Evolutionary conservation across 2,113 vertebrate species (phyloP).

Genomic region (Sorex araneus): DNA sequence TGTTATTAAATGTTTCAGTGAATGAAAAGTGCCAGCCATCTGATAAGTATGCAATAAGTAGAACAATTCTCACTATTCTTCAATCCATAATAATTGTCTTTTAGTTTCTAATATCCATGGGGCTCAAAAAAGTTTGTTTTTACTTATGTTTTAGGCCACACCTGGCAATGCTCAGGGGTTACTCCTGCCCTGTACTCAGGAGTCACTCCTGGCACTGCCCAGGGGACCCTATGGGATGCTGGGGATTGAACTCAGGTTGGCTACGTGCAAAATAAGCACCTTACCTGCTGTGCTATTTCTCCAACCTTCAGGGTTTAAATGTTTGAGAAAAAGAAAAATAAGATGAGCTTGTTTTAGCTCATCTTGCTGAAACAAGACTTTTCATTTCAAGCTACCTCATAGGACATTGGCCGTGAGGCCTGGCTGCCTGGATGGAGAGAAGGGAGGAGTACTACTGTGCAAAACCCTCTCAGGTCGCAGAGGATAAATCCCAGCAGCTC

Average conservation of each 20-base stretch:
- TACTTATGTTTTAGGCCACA: too few relatives aligned
- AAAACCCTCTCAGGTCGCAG: not conserved
- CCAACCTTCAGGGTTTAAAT: slow-evolving; percentile 21
- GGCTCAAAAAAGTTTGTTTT: slow-evolving; percentile 4
- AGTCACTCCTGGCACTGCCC: too few relatives aligned
- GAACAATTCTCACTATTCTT: not conserved
- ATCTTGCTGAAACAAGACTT: slow-evolving; percentile 35
- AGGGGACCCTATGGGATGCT: too few relatives aligned
- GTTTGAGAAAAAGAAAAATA: not conserved
- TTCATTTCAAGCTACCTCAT: slow-evolving; percentile 31
- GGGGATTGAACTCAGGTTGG: too few relatives aligned
- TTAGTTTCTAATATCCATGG: slow-evolving; percentile 12
- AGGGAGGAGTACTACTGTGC: not conserved
- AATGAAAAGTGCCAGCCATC: slow-evolving; percentile 24
- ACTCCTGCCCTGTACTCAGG: too few relatives aligned
- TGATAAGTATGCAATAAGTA: not conserved
- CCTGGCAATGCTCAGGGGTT: too few relatives aligned
- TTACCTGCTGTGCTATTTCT: not conserved
- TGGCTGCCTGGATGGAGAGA: not conserved
- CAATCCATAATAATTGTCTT: not conserved
- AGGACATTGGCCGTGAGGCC: not conserved
- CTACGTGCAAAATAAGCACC: too few relatives aligned
- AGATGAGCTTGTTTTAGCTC: slow-evolving; percentile 23
- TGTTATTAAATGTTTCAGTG: slow-evolving; percentile 12
- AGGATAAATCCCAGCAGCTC: not conserved